Evolutionary conservation across 2,888 invertebrate genomes (phyloP).

Genomic region (Phaonia tiefii): DNA sequence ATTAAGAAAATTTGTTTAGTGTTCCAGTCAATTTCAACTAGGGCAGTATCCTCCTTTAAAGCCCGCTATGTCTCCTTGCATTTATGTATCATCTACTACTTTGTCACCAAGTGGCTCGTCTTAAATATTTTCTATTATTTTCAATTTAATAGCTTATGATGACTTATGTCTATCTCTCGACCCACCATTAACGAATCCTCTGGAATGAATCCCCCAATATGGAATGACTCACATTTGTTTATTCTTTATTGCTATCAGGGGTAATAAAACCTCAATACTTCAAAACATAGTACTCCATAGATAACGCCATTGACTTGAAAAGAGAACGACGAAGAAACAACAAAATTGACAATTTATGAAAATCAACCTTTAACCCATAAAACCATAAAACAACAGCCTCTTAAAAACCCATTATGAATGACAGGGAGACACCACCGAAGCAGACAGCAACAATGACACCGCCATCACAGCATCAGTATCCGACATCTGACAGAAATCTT

Average conservation of each 20-base stretch:
- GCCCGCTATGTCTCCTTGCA: too few species aligned
- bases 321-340: background rate
- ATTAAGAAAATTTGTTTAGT: too few species aligned
- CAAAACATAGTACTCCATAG: background rate
- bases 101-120: too few species aligned
- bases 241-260: background rate
- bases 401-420: constrained; percentile 63
- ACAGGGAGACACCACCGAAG: background rate
- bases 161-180: background rate
- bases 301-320: constrained; percentile 12
- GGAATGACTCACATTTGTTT: constrained; percentile 32
- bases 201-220: background rate
- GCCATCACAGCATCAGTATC: background rate
- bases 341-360: constrained; percentile 38
- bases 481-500: background rate
- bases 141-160: background rate
- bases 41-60: too few species aligned
- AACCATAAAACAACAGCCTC: constrained; percentile 54
- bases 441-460: background rate
- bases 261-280: constrained; percentile 16
- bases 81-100: too few species aligned
- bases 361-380: constrained; percentile 60
- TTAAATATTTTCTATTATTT: background rate
- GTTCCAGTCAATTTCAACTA: too few species aligned
- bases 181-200: background rate